Evolutionary conservation across 2,888 invertebrate species (phyloP).

Genomic region (Microdon myrmicae): DNA sequence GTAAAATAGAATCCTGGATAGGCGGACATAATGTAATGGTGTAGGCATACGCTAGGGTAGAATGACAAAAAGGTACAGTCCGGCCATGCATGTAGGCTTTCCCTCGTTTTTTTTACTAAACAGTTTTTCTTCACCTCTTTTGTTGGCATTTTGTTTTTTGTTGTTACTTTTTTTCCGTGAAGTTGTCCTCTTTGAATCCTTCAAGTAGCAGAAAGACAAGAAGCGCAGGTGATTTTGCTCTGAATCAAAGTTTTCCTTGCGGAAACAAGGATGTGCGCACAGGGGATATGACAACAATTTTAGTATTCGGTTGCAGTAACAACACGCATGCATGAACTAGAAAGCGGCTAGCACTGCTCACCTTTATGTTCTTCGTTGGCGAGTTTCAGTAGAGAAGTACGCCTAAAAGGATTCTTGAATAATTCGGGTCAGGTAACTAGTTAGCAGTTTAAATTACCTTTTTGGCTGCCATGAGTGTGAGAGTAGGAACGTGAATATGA

Average conservation of each 20-base stretch:
- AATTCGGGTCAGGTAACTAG: constrained; percentile 47
- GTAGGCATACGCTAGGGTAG: constrained; percentile 7
- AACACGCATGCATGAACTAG: constrained; percentile 32
- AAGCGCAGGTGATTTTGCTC: constrained; percentile 35
- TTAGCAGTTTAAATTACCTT: constrained; percentile 44
- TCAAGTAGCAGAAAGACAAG: constrained; percentile 22
- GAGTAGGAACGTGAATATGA: too few species aligned
- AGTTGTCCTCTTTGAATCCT: neutral
- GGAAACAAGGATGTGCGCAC: constrained; percentile 24
- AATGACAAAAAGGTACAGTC: constrained; percentile 26
- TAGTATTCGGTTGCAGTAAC: constrained; percentile 46
- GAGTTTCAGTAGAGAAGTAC: neutral
- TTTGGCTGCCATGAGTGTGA: too few species aligned
- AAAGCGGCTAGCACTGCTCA: constrained; percentile 1
- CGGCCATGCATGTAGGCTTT: constrained; percentile 40
- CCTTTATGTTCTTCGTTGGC: constrained; percentile 8
- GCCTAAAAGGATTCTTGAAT: constrained; percentile 1
- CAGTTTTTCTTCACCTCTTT: neutral
- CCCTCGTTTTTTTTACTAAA: constrained; percentile 8
- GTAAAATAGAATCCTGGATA: constrained; percentile 44
- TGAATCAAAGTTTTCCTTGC: constrained; percentile 40
- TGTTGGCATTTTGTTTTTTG: constrained; percentile 3
- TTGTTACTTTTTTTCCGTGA: neutral
- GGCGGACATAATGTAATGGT: constrained; percentile 19
- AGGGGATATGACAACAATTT: constrained; percentile 28